These are phyloP conservation scores for Bos javanicus DNA, from an alignment of 2,113 vertebrate species.

Conservation along the genomic window DNA sequence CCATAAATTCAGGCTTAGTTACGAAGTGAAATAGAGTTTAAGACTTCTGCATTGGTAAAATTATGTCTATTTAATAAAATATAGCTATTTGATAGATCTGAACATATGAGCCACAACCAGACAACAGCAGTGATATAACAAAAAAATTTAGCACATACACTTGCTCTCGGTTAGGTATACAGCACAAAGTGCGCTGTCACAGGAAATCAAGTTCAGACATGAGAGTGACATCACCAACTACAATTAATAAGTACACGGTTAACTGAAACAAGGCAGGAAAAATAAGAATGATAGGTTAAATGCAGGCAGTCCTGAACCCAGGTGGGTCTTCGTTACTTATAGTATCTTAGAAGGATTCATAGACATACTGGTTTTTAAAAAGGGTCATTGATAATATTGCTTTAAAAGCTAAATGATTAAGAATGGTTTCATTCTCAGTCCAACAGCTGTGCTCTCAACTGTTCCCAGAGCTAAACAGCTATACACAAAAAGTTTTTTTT, in stretches of 20 bases:
- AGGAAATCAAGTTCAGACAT: neutral
- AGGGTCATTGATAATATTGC: neutral
- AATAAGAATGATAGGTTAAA: neutral
- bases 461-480: neutral
- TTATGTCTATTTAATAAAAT: neutral
- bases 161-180: neutral
- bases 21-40: neutral
- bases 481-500: neutral
- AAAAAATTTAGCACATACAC: neutral
- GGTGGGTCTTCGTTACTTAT: neutral
- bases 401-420: neutral
- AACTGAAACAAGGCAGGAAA: constrained; percentile 6
- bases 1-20: neutral
- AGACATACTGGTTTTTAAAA: neutral
- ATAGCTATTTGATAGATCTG: neutral
- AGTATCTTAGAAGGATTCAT: neutral
- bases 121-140: neutral
- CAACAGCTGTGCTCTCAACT: neutral
- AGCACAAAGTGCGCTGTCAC: neutral
- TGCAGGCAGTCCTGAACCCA: neutral
- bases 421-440: neutral
- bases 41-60: neutral
- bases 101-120: neutral
- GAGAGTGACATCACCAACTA: neutral
- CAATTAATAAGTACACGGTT: neutral